Conservation (phyloP, 2,113 vertebrate species). For the Oxyura jamaicensis region DNA sequence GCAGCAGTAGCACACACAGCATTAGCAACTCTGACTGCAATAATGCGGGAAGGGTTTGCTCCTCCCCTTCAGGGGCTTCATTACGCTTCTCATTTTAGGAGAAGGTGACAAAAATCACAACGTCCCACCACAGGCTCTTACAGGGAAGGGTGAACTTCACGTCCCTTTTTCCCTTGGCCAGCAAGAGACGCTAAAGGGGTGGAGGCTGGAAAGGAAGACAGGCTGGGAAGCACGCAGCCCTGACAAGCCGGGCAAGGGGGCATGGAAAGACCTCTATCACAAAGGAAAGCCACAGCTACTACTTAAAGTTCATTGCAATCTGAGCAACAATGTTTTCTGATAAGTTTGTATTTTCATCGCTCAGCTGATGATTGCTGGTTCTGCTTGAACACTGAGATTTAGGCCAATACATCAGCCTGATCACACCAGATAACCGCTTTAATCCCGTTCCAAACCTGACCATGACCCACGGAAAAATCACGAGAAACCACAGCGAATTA, state of each 20-base stretch:
- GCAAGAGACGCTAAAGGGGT: background rate
- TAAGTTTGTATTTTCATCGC: background rate
- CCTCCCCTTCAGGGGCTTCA: background rate
- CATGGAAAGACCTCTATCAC: background rate
- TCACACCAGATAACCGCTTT: background rate
- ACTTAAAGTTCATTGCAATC: background rate
- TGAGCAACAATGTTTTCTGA: background rate
- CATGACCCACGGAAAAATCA: background rate
- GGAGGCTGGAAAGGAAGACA: background rate
- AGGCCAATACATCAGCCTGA: background rate
- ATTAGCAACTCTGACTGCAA: background rate
- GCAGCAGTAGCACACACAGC: background rate
- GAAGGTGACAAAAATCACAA: slow-evolving; percentile 15
- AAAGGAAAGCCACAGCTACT: background rate
- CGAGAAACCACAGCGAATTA: background rate
- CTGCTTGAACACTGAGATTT: background rate
- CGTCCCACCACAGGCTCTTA: background rate
- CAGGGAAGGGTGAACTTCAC: background rate
- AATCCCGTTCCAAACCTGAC: background rate
- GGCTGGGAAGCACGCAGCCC: background rate
- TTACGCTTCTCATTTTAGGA: background rate
- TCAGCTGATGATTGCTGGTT: background rate
- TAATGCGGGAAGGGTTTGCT: background rate
- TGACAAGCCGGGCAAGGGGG: background rate
- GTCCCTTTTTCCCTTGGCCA: background rate